phyloP scores from a whole-genome alignment of 2,888 invertebrate species.

The Acleris literana region DNA sequence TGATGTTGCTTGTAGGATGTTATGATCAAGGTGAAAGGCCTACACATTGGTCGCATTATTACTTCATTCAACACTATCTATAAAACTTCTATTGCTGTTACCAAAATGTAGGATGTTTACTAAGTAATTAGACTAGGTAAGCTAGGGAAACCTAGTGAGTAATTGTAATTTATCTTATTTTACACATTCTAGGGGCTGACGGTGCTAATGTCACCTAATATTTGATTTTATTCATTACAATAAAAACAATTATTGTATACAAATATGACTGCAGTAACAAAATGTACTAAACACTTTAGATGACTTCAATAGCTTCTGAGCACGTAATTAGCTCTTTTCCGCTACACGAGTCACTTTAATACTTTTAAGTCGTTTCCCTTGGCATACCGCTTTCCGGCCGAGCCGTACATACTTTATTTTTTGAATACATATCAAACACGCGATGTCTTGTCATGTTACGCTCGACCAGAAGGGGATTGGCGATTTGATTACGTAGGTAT shows the following conservation, averaged over 20 bases:
- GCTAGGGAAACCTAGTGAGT: background rate
- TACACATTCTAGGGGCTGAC: conserved; percentile 13
- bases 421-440: no score
- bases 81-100: background rate
- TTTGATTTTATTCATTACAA: conserved; percentile 12
- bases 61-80: conserved; percentile 20
- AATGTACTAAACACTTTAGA: conserved; percentile 7
- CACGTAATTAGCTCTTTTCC: conserved; percentile 21
- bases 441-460: no score
- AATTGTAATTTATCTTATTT: background rate
- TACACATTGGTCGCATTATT: conserved; percentile 16
- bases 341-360: background rate
- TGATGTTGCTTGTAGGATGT: conserved; percentile 28
- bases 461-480: no score
- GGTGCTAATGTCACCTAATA: conserved; percentile 12
- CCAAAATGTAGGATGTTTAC: conserved; percentile 1
- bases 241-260: conserved; percentile 36
- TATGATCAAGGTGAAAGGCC: conserved; percentile 18
- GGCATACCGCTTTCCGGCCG: no score
- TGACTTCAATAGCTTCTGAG: conserved; percentile 15
- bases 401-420: no score
- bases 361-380: no score
- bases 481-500: no score
- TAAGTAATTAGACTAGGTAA: background rate
- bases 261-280: background rate